phyloP scores from a whole-genome alignment of 2,797 vertebrate species.

The Philypnodon macrostomus region DNA sequence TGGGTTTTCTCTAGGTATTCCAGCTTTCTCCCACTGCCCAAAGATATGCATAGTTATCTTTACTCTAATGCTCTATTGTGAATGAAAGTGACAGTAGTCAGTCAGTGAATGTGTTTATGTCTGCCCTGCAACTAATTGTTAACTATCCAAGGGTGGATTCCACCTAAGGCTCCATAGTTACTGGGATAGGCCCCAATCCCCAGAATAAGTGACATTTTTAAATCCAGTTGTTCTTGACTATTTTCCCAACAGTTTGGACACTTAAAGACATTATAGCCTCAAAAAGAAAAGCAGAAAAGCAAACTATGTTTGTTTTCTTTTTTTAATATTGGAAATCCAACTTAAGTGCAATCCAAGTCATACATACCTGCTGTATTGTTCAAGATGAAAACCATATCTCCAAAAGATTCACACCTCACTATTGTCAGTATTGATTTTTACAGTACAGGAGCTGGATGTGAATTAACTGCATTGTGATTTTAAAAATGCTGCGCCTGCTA shows the following conservation, averaged over 20 bases:
- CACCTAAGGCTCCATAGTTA: no score
- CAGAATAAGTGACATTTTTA: neutral
- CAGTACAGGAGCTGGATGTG: neutral
- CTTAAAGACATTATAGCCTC: neutral
- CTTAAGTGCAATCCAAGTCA: conserved; percentile 7
- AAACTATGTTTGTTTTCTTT: neutral
- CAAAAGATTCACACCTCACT: conserved; percentile 4
- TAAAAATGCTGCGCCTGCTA: conserved; percentile 8
- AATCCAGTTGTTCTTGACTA: neutral
- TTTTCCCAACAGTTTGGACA: neutral
- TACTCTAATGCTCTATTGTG: no score
- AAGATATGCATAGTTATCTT: no score
- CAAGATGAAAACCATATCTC: conserved; percentile 8
- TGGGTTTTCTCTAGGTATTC: no score
- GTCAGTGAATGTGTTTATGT: no score
- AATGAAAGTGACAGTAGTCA: no score
- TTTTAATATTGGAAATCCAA: conserved; percentile 11
- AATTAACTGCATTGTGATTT: conserved; percentile 13
- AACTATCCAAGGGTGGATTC: no score
- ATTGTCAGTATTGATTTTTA: neutral
- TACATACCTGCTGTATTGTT: neutral
- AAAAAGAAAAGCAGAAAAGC: neutral
- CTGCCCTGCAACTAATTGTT: no score
- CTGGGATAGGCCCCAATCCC: no score
- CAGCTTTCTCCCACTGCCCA: no score